phyloP scores from a whole-genome alignment of 2,888 invertebrate species.

The Alitta virens region DNA sequence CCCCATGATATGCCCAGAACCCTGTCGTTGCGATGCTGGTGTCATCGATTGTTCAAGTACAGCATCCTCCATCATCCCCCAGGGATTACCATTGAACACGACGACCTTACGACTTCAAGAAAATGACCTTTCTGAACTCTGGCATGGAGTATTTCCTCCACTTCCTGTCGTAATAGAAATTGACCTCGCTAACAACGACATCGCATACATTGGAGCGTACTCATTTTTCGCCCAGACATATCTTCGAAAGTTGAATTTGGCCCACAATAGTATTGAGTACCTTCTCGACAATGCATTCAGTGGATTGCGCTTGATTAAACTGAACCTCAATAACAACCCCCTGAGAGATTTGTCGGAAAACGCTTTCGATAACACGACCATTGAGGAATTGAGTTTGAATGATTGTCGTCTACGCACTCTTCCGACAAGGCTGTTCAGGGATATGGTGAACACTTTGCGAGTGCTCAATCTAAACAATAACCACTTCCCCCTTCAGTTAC shows the following conservation, averaged over 20 bases:
- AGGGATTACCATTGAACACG: neutral
- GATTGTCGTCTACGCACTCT: neutral
- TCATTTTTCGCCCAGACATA: neutral
- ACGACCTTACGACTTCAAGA: neutral
- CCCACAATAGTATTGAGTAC: neutral
- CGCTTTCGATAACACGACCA: neutral
- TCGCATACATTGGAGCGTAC: neutral
- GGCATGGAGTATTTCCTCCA: neutral
- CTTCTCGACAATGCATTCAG: neutral
- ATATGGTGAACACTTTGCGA: neutral
- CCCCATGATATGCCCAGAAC: neutral
- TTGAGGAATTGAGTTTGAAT: neutral
- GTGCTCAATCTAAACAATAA: neutral
- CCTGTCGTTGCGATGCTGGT: neutral
- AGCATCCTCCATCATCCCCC: neutral
- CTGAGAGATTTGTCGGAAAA: neutral
- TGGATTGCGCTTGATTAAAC: neutral
- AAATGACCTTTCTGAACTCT: neutral
- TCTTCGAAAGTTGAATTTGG: neutral
- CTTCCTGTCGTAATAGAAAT: neutral
- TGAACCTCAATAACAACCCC: neutral
- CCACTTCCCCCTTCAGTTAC: neutral
- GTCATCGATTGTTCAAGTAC: neutral
- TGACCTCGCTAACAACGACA: neutral
- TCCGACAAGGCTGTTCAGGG: neutral